These are phyloP conservation scores for Darevskia mixta DNA, from an alignment of 2,797 vertebrate species.

Conservation along the genomic window DNA sequence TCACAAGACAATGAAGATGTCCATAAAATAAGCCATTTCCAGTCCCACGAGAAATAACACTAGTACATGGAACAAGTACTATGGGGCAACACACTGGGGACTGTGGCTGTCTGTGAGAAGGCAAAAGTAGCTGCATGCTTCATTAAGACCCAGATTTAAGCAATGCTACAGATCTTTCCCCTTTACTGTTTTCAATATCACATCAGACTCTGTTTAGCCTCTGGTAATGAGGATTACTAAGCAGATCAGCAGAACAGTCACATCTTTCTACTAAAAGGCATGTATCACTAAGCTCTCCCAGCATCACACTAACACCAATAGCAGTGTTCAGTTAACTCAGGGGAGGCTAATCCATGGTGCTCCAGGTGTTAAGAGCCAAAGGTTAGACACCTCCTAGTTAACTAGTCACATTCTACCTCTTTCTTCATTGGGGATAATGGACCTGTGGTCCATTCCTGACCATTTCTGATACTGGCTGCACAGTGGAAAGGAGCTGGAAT, in stretches of 20 bases:
- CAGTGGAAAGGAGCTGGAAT: no score
- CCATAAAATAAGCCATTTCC: no score
- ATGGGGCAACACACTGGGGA: not conserved
- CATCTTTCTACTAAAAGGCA: not conserved
- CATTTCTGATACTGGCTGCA: no score
- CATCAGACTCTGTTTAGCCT: not conserved
- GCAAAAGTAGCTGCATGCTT: not conserved
- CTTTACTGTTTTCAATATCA: not conserved
- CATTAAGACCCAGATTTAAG: not conserved
- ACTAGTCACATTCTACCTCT: not conserved
- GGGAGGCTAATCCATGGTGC: no score
- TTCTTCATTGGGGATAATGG: no score
- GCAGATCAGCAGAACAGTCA: not conserved
- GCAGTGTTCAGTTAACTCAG: no score
- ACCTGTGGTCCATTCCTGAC: no score
- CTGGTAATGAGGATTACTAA: not conserved
- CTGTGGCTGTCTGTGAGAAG: not conserved
- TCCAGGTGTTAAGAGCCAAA: not conserved
- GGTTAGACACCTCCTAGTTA: not conserved
- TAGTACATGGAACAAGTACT: no score
- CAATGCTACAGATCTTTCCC: not conserved
- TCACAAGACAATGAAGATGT: not conserved
- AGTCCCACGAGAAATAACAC: no score
- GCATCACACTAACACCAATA: not conserved
- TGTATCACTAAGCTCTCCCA: not conserved